phyloP scores from a whole-genome alignment of 2,888 invertebrate species.

The Geotrupes spiniger region DNA sequence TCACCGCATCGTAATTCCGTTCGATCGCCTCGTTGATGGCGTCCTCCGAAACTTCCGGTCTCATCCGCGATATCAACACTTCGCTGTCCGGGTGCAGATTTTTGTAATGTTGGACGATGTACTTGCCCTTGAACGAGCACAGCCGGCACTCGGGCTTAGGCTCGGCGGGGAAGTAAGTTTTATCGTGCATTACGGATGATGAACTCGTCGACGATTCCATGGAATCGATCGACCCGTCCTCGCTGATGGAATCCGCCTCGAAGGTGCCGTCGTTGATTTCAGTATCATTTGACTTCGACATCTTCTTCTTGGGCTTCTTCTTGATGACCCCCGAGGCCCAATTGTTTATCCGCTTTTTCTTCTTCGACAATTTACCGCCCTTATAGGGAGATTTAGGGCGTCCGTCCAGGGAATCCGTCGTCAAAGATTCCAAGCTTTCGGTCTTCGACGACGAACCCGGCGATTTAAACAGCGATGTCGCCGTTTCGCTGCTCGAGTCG shows the following conservation, averaged over 20 bases:
- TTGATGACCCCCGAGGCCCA: conserved; percentile 41
- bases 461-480: too few species aligned
- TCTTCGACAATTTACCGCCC: conserved; percentile 9
- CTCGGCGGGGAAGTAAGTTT: conserved; percentile 50
- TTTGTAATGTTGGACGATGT: conserved; percentile 67
- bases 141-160: conserved; percentile 57
- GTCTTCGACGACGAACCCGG: not conserved
- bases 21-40: conserved; percentile 56
- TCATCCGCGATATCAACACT: conserved; percentile 62
- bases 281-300: conserved; percentile 18
- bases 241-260: not conserved
- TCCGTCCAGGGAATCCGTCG: too few species aligned
- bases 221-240: not conserved
- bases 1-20: conserved; percentile 30
- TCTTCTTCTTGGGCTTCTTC: conserved; percentile 43
- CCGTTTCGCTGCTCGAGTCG: not conserved
- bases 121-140: conserved; percentile 58
- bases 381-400: too few species aligned
- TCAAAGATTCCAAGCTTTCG: not conserved
- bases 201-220: conserved; percentile 2
- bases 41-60: conserved; percentile 52
- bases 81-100: conserved; percentile 63
- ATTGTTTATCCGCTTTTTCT: conserved; percentile 19
- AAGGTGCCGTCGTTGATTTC: conserved; percentile 4
- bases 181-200: conserved; percentile 39